Percentiles rank a stretch among this genome's conserved stretches.
Conservation (phyloP, 2,113 vertebrate species). For the Passer domesticus region DNA sequence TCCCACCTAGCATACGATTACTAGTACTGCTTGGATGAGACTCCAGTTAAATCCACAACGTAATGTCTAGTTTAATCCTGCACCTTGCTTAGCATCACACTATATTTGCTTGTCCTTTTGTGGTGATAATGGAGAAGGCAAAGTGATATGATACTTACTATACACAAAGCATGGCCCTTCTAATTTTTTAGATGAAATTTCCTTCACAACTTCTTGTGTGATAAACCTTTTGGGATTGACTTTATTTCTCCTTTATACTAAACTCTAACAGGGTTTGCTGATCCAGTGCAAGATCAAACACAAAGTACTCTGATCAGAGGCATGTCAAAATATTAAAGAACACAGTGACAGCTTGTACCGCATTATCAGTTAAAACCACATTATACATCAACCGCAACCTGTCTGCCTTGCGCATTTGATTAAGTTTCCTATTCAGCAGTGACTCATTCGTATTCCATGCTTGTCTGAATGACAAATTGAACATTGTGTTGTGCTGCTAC, state of each 20-base stretch:
- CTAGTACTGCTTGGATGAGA: background rate
- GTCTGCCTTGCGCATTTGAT: conserved; percentile 71
- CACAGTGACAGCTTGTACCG: conserved; percentile 53
- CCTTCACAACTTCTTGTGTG: background rate
- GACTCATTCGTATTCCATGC: conserved; percentile 67
- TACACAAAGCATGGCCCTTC: background rate
- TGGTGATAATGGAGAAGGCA: background rate
- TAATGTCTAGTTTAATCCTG: background rate
- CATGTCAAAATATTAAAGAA: conserved; percentile 68
- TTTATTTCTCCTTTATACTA: conserved; percentile 1
- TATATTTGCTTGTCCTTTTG: background rate
- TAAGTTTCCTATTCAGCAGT: conserved; percentile 60
- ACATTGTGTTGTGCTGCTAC: conserved; percentile 63
- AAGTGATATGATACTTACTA: background rate
- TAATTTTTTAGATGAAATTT: conserved; percentile 20
- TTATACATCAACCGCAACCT: conserved; percentile 71
- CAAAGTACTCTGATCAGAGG: conserved; percentile 72
- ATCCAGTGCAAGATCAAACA: conserved; percentile 86
- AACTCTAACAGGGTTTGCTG: conserved; percentile 63
- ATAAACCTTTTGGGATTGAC: background rate
- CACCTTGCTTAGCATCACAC: background rate
- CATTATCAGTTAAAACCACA: conserved; percentile 62
- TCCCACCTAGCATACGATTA: background rate
- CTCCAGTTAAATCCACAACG: background rate
- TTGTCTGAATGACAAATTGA: conserved; percentile 73